Evolutionary conservation across 2,888 invertebrate genomes (phyloP), one percentile per base, ranked within the genome.

Genomic region (Strigamia transsilvanica): DNA sequence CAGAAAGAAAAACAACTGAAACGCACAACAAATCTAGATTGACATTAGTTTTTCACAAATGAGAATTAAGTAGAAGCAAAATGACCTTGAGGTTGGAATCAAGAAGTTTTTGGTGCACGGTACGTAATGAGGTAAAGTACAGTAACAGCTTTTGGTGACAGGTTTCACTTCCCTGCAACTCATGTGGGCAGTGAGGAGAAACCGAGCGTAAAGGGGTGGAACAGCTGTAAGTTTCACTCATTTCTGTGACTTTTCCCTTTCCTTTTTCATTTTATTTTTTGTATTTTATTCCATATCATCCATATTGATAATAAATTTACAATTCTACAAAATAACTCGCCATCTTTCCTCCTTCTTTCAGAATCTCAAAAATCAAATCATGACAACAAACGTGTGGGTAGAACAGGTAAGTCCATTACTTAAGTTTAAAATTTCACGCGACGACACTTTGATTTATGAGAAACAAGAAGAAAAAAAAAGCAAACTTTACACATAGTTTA

Each of bases 321-420:
- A 18, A 61, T 23, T 61, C 12, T 15, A 1, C n/a, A 56, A 4
- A 56, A 4, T 56, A 21, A 18, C 21, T n/a, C 1, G 1, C n/a
- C 18, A 4, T 18, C 5, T 41, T 79, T 41, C 41, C 6, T 79
- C 41, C n/a, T 79, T n/a, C 89, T 93, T 93, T 38, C 92, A 97
- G 89, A 97, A 96, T 87, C 87, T 97, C 83, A 95, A 96, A 89
- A 96, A 95, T 88, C 96, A 97, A 89, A 94, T 97, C 83, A 95
- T 97, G 95, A 96, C 96, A 0, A 96, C 96, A 0, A 97, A 96
- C 87, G 91, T 97, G 15, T 97, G 96, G 96, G 95, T 97, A 0
- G 94, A 95, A 84, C 96, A 96, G 92, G 95, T 95, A 87, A 89
- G 94, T 79, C 56, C 18, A 56, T n/a, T n/a, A 23, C 56, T 34